phyloP scores from a whole-genome alignment of 2,797 vertebrate species.

The Clarias fuscus region DNA sequence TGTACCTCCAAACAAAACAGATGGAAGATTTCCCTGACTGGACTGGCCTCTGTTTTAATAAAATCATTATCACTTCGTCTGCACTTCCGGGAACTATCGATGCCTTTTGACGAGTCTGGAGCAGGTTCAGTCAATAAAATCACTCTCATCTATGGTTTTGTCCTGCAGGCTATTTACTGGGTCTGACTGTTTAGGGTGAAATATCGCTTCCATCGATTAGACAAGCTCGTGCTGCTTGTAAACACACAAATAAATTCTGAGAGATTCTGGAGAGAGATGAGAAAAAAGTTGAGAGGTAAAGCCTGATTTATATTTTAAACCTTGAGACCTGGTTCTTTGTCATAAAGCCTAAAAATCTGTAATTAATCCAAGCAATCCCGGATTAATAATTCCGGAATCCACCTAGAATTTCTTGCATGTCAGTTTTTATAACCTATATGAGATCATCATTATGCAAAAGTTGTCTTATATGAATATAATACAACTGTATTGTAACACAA shows the following conservation, averaged over 20 bases:
- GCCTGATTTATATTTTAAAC: background rate
- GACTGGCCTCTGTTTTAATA: slow-evolving; percentile 15
- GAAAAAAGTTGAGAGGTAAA: background rate
- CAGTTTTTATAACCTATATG: background rate
- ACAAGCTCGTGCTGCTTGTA: background rate
- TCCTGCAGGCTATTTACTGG: slow-evolving; percentile 12
- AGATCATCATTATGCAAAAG: background rate
- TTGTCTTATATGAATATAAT: background rate
- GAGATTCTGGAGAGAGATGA: background rate
- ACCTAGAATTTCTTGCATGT: background rate
- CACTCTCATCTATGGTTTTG: slow-evolving; percentile 9
- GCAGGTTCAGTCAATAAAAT: slow-evolving; percentile 25
- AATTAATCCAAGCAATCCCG: background rate
- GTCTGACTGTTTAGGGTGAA: slow-evolving; percentile 22
- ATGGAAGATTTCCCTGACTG: background rate
- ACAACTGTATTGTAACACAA: too few species aligned
- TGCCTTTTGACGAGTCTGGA: slow-evolving; percentile 19
- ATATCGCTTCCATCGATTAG: slow-evolving; percentile 9
- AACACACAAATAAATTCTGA: slow-evolving; percentile 2
- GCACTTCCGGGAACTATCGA: background rate
- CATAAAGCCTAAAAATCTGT: background rate
- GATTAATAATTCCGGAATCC: background rate
- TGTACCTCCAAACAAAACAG: background rate
- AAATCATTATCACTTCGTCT: slow-evolving; percentile 16
- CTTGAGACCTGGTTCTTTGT: background rate